These are phyloP conservation scores for Brachystomella parvula DNA, from an alignment of 1,140 invertebrate species.

Conservation along the genomic window DNA sequence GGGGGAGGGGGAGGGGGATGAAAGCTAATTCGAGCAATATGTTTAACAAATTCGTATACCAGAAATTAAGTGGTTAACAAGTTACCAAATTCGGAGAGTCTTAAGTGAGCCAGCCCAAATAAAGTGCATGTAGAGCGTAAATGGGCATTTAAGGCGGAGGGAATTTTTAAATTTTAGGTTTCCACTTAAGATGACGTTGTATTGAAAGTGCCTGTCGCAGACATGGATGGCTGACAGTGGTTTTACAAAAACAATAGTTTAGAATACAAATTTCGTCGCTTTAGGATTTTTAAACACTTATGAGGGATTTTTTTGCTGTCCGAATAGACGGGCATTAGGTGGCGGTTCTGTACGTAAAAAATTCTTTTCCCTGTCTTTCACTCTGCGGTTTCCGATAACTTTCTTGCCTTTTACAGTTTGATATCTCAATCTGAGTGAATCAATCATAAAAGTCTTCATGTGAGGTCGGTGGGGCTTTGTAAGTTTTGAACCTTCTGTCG, in stretches of 20 bases:
- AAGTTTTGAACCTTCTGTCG: neutral
- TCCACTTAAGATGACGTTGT: neutral
- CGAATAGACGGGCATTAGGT: neutral
- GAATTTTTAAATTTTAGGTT: too few relatives aligned
- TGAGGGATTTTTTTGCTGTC: too few relatives aligned
- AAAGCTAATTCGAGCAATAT: too few relatives aligned
- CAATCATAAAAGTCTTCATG: constrained; percentile 38
- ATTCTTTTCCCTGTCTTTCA: too few relatives aligned
- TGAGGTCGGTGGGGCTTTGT: constrained; percentile 26
- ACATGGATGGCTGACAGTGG: neutral
- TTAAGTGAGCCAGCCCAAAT: neutral
- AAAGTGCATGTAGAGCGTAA: neutral
- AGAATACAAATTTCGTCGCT: neutral
- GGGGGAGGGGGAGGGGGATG: too few relatives aligned
- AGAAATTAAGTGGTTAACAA: neutral
- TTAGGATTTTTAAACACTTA: too few relatives aligned
- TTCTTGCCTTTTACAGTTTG: neutral
- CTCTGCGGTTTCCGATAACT: neutral
- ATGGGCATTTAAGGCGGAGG: too few relatives aligned
- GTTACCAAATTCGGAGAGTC: neutral
- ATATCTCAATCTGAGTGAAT: constrained; percentile 31
- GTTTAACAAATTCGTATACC: neutral
- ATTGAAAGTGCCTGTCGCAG: neutral
- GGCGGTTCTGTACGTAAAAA: neutral
- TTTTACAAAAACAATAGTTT: neutral